Percentiles rank a stretch among this genome's conserved stretches.
phyloP scores from a whole-genome alignment of 2,113 vertebrate species.

The Pituophis catenifer region DNA sequence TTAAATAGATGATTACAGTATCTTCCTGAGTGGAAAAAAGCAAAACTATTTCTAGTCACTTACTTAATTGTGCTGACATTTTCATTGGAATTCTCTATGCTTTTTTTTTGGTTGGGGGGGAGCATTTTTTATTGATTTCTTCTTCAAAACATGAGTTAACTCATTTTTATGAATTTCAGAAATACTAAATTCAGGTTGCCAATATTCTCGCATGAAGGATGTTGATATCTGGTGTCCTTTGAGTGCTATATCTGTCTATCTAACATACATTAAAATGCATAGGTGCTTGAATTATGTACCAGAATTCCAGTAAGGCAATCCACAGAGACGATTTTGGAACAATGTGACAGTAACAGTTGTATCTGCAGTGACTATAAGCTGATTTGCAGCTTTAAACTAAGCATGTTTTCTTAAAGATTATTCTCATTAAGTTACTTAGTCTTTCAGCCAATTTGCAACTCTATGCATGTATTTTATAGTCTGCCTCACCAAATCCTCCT shows the following conservation, averaged over 20 bases:
- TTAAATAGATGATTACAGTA: constrained; percentile 44
- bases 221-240: constrained; percentile 17
- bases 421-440: not conserved
- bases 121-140: constrained; percentile 42
- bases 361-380: not conserved
- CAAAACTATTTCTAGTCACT: constrained; percentile 23
- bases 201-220: constrained; percentile 35
- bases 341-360: not conserved
- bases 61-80: constrained; percentile 33
- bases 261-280: constrained; percentile 5
- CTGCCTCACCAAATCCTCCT: not conserved
- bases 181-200: constrained; percentile 41
- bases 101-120: not conserved
- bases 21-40: constrained; percentile 12
- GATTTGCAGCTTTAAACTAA: constrained; percentile 2
- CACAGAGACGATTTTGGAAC: not conserved
- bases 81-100: constrained; percentile 14
- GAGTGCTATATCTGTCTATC: constrained; percentile 14
- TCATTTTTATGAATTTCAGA: constrained; percentile 31
- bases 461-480: not conserved
- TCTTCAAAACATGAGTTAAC: constrained; percentile 28
- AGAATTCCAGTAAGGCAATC: not conserved
- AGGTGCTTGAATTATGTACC: constrained; percentile 16
- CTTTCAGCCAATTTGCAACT: not conserved
- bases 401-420: constrained; percentile 2